phyloP scores from a whole-genome alignment of 2,888 invertebrate species.

The Stenotaenia linearis region DNA sequence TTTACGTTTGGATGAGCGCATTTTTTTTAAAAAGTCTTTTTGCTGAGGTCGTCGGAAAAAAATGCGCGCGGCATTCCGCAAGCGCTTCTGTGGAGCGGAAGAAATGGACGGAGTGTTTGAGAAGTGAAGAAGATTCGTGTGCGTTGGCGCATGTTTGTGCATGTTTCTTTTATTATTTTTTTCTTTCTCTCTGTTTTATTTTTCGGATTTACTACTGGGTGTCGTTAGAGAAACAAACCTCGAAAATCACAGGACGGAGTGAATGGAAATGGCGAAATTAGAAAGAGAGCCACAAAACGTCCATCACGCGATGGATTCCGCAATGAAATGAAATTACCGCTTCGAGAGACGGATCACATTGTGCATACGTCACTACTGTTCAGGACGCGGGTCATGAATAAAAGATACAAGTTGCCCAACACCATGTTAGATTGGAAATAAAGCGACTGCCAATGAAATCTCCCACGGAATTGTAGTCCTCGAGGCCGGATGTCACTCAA shows the following conservation, averaged over 20 bases:
- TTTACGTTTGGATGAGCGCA: neutral
- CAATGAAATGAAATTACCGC: neutral
- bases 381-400: neutral
- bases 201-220: neutral
- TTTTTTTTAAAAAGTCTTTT: neutral
- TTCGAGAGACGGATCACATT: neutral
- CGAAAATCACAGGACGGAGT: neutral
- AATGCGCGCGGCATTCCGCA: slow-evolving; percentile 7
- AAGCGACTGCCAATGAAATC: slow-evolving; percentile 15
- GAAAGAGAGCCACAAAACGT: neutral
- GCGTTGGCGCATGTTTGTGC: neutral
- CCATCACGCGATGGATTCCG: neutral
- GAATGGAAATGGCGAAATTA: neutral
- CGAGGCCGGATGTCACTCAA: neutral
- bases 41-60: neutral
- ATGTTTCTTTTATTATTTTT: neutral
- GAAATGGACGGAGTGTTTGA: neutral
- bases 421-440: neutral
- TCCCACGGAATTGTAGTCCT: neutral
- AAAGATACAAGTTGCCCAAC: neutral
- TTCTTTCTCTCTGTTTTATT: neutral
- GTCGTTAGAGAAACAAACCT: neutral
- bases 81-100: slow-evolving; percentile 7
- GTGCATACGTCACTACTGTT: neutral
- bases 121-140: neutral